phyloP scores from a whole-genome alignment of 1,140 invertebrate genomes.

The Drosophila gunungcola region DNA sequence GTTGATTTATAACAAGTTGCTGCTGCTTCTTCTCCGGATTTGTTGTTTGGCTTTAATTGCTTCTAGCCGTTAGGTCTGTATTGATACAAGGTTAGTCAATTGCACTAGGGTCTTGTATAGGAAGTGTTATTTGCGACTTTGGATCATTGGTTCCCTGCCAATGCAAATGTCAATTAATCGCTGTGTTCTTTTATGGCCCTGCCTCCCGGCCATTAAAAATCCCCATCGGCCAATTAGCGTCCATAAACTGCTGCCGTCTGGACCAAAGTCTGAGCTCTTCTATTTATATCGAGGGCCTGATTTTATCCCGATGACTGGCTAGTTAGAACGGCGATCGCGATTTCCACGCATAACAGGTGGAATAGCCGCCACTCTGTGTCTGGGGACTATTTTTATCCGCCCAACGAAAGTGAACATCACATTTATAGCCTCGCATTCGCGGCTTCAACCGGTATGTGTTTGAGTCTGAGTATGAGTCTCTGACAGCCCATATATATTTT shows the following conservation, averaged over 20 bases:
- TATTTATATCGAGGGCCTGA: conserved; percentile 54
- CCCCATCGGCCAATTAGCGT: conserved; percentile 39
- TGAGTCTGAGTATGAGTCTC: conserved; percentile 4
- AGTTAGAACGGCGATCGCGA: conserved; percentile 27
- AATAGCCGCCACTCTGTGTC: conserved; percentile 22
- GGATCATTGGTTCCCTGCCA: conserved; percentile 7
- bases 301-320: conserved; percentile 43
- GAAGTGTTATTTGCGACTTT: conserved; percentile 44
- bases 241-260: conserved; percentile 48
- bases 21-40: conserved; percentile 42
- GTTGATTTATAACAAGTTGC: conserved; percentile 77
- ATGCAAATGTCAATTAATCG: conserved; percentile 20
- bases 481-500: conserved; percentile 60
- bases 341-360: conserved; percentile 50
- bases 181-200: conserved; percentile 50
- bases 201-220: conserved; percentile 43
- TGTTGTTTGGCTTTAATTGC: conserved; percentile 71
- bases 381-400: conserved; percentile 69
- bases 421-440: conserved; percentile 42
- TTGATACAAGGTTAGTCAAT: conserved; percentile 68
- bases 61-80: conserved; percentile 68
- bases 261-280: conserved; percentile 28
- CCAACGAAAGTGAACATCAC: conserved; percentile 76
- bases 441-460: conserved; percentile 17
- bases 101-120: conserved; percentile 58